These are phyloP conservation scores for Falco columbarius DNA, from an alignment of 2,797 vertebrate species.

Conservation along the genomic window DNA sequence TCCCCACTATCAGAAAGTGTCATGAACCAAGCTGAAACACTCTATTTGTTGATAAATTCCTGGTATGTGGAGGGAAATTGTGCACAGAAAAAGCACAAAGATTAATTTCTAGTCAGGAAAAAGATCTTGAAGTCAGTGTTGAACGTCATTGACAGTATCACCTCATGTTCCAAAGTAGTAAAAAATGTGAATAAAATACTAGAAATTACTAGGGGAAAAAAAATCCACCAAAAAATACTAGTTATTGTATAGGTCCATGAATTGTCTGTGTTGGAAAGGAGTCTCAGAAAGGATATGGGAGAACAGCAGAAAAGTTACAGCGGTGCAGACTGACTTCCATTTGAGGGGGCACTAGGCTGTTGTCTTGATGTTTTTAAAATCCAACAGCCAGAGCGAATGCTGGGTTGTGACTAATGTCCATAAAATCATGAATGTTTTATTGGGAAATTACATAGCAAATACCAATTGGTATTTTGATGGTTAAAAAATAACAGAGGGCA, in stretches of 20 bases:
- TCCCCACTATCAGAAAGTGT: no score
- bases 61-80: no score
- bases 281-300: background rate
- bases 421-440: background rate
- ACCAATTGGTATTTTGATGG: background rate
- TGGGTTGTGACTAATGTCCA: background rate
- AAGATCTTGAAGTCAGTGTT: no score
- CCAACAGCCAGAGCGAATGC: background rate
- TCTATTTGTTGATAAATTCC: no score
- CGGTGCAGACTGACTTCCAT: background rate
- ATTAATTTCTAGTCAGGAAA: no score
- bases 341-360: background rate
- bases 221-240: background rate
- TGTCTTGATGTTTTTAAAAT: background rate
- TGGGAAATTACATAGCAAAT: background rate
- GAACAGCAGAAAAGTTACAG: background rate
- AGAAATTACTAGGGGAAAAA: no score
- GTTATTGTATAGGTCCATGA: background rate
- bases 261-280: background rate
- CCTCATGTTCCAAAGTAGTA: no score
- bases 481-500: background rate
- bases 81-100: no score
- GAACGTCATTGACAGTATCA: no score
- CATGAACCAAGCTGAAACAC: no score
- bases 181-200: no score